Evolutionary conservation across 2,888 invertebrate species (phyloP), one percentile per base, ranked within the genome.

Genomic region (Arge pagana): DNA sequence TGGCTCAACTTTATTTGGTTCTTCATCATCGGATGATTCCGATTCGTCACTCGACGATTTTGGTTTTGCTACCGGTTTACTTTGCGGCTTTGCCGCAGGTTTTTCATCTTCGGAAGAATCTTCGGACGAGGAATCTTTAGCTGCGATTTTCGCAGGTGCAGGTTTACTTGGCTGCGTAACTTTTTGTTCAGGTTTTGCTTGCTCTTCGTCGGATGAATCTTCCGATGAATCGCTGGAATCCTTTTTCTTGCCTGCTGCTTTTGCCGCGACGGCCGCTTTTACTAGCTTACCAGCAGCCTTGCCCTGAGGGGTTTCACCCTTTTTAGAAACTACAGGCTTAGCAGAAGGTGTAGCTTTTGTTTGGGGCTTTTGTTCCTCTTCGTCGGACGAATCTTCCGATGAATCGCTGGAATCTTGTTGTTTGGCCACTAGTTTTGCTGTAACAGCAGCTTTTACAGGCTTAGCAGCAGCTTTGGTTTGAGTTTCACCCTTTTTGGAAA

Each of bases 201-300:
- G n/a, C 49, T 75, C 77, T 24, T 73, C 74, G 61, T 77, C 78
- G 54, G 72, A 72, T 2, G 61, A 60, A 43, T 75, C 74, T 53
- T 70, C 71, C 48, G 68, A 70, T 54, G 74, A 74, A 41, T 74
- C 74, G 31, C 78, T 71, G 4, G 70, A 76, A 48, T 77, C 73
- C 63, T 58, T 21, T 36, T 48, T 18, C n/a, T n/a, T n/a, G n/a
- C n/a, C n/a, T 52, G 36, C 31, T 45, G n/a, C 50, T 50, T 58
- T 21, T 54, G 36, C 50, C 1, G 30, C 11, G 18, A 18, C 1
- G 55, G 18, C 11, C 7, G 50, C 49, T 60, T 65, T 59, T 41
- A n/a, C 49, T 8, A 50, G 52, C 33, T 58, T 55, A 13, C 52
- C 11, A 10, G 28, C 35, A 21, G 15, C 33, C n/a, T n/a, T n/a